Evolutionary conservation across 2,888 invertebrate species (phyloP), one percentile per base, ranked within the genome.

Genomic region (Spicauda simplicius): DNA sequence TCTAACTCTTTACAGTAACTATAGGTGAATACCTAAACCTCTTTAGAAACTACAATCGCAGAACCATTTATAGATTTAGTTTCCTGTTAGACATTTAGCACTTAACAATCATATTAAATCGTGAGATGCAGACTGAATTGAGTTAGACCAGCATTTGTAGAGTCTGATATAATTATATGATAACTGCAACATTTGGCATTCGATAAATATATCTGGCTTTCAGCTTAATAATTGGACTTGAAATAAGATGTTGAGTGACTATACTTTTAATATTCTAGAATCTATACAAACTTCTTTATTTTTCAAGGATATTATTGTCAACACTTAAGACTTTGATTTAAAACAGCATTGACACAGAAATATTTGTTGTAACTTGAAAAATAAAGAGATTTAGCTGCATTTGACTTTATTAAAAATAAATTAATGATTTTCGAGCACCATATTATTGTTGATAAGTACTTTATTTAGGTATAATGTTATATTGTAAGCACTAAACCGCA

Each of bases 101-200:
- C 14, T 41, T 41, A 5, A 41, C 14, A 12, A 2, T 14, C 41
- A 41, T 14, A 41, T 14, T 41, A 41, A 41, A 41, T 41, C 14
- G 41, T 41, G 41, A 14, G 33, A 33, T 33, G 2, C 14, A 14
- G 41, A 18, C 33, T 64, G 37, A 41, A 66, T 20, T 57, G 50
- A 68, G 56, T 64, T 65, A 68, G 61, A 69, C 64, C 48, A 62
- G 56, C 55, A 20, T 58, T 64, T 56, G 55, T 64, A 66, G 65
- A 56, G 59, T 71, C 67, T 72, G 71, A 69, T 75, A 76, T 76
- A 78, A 79, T 74, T 76, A 52, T 76, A 76, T 73, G 74, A 70
- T 75, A 45, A 60, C 12, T 45, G 19, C 55, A 60, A 55, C 19
- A 12, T 86, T 88, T 88, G 88, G 86, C 87, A 88, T 89, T 87